Evolutionary conservation across 2,888 invertebrate genomes (phyloP), one percentile per base, ranked within the genome.

Genomic region (Lepidocyrtoides sp.): DNA sequence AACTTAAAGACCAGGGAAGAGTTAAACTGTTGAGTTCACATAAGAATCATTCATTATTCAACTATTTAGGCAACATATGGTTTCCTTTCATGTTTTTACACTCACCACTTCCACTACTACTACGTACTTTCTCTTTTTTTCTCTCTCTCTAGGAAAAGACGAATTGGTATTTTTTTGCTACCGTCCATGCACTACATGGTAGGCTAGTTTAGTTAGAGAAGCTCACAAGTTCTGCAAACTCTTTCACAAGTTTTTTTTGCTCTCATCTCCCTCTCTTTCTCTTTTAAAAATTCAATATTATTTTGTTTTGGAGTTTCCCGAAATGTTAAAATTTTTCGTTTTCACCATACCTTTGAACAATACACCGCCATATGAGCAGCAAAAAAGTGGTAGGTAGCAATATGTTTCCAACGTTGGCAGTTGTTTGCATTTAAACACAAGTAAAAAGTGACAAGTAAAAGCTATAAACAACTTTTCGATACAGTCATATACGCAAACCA

Each of bases 31-130:
- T 29, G 36, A 51, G 72, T 75, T 82, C 83, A 60, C 87, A 87
- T 75, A 57, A 87, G 48, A 83, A 48, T 92, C 84, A 92, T 92
- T 88, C 92, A 92, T 92, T 92, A 92, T 91, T 91, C 89, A 92
- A 81, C 26, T 85, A 17, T 83, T 82, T 60, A 8, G 83, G 81
- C 54, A 89, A 82, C 92, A 91, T 90, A 48, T 91, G 92, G 89
- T 36, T 57, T 26, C 26, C n/a, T 83, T 91, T 81, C 82, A 51
- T 89, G 82, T 60, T 82, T 41, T 75, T 69, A 26, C 41, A 14
- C 69, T 66, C 36, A 57, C 20, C 23, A 36, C 86, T 1, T 57
- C 26, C 36, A 17, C n/a, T 14, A 75, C n/a, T 57, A 12, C 63
- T 48, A n/a, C 48, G 48, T 48, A 48, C 26, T 32, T 32, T 29